Evolutionary conservation across 30 jellyfish, hydroid and myxozoan genomes (phyloP), one percentile per base, ranked within the genome.

Genomic region (Aurelia coerulea): DNA sequence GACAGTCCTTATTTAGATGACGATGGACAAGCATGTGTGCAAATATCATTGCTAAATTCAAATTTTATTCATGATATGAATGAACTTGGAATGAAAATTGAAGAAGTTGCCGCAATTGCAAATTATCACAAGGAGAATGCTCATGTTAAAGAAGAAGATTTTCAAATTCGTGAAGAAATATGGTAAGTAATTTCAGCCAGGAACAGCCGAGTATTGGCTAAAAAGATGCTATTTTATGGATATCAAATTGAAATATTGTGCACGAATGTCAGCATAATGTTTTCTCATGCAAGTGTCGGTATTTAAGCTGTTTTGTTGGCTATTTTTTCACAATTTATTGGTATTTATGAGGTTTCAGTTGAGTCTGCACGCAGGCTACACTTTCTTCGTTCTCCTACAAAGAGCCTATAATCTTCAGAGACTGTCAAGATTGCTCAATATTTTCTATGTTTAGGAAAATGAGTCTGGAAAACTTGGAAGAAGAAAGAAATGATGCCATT

Each of bases 1-100:
- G 81, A 68, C 7, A 90, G 94, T 50, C 88, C 87, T 7, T 90
- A 81, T 34, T 6, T 69, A 3, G 97, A 90, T 62, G 97, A 90
- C 39, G 94, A 90, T 70, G 90, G 87, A 13, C 86, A 58, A 34
- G 60, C 90, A 13, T 81, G 90, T 60, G 78, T 90, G 32, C 89
- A 68, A 49, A 66, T 90, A n/a, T 73, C 88, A 1, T 72, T 90
- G 83, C 33, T 79, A 17, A 79, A 67, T 31, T 69, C 91, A 2
- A 90, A 90, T 42, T 71, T 81, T 85, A 82, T 75, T 11, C 69
- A 35, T 75, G 76, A 62, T 8, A 56, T 42, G 33, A 78, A 18
- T 19, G 91, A 54, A 3, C 73, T 76, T 33, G 85, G 56, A 31
- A 71, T 90, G 87, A 88, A 83, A n/a, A 67, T 81, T 35, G 94